A percentile compares a stretch with the other conserved stretches of the same genome.
Conservation (phyloP, 2,888 invertebrate species). For the Lithophane ornitopus region DNA sequence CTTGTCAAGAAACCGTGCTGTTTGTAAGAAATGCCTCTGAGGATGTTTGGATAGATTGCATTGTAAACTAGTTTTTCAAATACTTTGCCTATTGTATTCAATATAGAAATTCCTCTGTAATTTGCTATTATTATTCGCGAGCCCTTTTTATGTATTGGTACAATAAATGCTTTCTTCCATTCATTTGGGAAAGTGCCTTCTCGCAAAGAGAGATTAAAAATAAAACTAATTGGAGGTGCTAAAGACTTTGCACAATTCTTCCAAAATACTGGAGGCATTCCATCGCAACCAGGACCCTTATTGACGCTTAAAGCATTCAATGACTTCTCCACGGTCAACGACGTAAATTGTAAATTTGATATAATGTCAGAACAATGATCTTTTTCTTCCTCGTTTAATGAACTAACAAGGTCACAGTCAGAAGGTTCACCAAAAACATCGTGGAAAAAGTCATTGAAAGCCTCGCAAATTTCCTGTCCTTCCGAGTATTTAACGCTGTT, state of each 20-base stretch:
- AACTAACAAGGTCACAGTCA: background rate
- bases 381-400: background rate
- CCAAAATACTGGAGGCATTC: too few species aligned
- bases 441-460: constrained; percentile 3
- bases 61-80: too few species aligned
- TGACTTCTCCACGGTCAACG: background rate
- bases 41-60: background rate
- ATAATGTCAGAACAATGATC: constrained; percentile 3
- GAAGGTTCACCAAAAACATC: background rate
- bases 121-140: too few species aligned
- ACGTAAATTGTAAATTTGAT: background rate
- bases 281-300: background rate
- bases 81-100: too few species aligned
- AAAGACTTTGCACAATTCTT: too few species aligned
- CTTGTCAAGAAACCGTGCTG: background rate
- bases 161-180: too few species aligned
- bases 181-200: too few species aligned
- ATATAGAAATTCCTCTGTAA: too few species aligned
- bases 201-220: too few species aligned
- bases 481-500: background rate
- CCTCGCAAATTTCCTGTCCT: background rate
- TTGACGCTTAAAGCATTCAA: background rate
- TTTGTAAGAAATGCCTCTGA: background rate
- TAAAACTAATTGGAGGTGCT: too few species aligned
- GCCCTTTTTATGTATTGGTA: too few species aligned